These are phyloP conservation scores for Brotula barbata DNA, from an alignment of 2,797 vertebrate species.

Conservation along the genomic window DNA sequence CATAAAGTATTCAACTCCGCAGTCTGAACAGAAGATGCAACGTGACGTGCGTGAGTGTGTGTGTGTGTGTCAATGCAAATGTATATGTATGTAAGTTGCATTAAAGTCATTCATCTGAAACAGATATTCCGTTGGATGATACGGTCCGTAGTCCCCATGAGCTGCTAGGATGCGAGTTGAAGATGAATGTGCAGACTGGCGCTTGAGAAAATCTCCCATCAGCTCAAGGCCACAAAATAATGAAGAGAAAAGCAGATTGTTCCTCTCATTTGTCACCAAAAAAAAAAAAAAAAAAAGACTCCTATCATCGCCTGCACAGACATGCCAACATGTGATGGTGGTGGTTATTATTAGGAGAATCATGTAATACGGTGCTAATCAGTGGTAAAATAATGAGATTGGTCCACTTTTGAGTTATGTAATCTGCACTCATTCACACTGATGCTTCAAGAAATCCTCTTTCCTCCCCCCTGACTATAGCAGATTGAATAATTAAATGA, in stretches of 20 bases:
- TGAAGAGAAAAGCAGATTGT: conserved; percentile 21
- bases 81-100: conserved; percentile 23
- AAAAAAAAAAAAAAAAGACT: conserved; percentile 1
- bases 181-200: conserved; percentile 11
- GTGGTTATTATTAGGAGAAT: not conserved
- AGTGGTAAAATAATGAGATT: no score
- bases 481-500: conserved; percentile 41
- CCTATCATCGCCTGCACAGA: conserved; percentile 17
- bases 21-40: no score
- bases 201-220: conserved; percentile 15
- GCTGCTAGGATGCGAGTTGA: not conserved
- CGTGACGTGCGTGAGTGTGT: no score
- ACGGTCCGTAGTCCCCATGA: conserved; percentile 32
- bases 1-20: no score
- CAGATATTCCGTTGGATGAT: conserved; percentile 54
- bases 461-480: conserved; percentile 24
- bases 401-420: no score
- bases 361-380: no score
- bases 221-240: conserved; percentile 44
- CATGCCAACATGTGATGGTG: not conserved
- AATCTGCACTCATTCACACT: conserved; percentile 17
- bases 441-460: conserved; percentile 29
- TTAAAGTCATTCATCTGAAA: conserved; percentile 60
- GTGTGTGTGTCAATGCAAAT: no score
- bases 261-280: conserved; percentile 17